Percentiles rank a stretch among this genome's conserved stretches.
Evolutionary conservation across 2,888 invertebrate species (phyloP).

Genomic region (Lomographa bimaculata): DNA sequence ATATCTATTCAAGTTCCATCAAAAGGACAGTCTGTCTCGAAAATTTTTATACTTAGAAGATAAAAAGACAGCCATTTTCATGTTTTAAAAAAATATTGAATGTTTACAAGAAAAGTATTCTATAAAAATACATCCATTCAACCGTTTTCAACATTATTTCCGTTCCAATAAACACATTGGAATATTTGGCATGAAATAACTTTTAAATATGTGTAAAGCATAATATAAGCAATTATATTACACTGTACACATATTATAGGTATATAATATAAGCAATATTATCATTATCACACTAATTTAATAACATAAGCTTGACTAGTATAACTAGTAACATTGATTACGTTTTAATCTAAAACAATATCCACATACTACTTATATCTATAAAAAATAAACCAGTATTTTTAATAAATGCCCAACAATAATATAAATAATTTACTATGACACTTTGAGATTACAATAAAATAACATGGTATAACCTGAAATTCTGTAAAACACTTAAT

Average conservation of each 20-base stretch:
- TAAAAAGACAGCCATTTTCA: not conserved
- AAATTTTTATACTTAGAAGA: slow-evolving; percentile 10
- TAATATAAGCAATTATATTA: no score
- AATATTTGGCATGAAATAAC: slow-evolving; percentile 47
- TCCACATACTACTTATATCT: slow-evolving; percentile 5
- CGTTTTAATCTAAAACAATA: slow-evolving; percentile 9
- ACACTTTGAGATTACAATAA: slow-evolving; percentile 6
- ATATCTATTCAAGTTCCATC: no score
- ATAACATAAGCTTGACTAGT: slow-evolving; percentile 52
- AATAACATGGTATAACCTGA: not conserved
- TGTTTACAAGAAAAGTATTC: slow-evolving; percentile 9
- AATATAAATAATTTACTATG: slow-evolving; percentile 9
- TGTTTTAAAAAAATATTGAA: not conserved
- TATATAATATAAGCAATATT: slow-evolving; percentile 38
- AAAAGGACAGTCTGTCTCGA: no score
- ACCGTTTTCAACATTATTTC: slow-evolving; percentile 29
- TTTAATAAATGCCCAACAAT: slow-evolving; percentile 11
- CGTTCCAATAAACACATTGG: slow-evolving; percentile 20
- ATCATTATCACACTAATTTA: no score
- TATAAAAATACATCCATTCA: slow-evolving; percentile 42
- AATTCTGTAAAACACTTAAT: no score
- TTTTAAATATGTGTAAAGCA: slow-evolving; percentile 38
- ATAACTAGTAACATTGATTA: slow-evolving; percentile 48
- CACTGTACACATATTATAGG: no score
- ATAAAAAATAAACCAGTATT: slow-evolving; percentile 1